Evolutionary conservation across 1,140 invertebrate genomes (phyloP).

Genomic region (Tetragnatha versicolor): DNA sequence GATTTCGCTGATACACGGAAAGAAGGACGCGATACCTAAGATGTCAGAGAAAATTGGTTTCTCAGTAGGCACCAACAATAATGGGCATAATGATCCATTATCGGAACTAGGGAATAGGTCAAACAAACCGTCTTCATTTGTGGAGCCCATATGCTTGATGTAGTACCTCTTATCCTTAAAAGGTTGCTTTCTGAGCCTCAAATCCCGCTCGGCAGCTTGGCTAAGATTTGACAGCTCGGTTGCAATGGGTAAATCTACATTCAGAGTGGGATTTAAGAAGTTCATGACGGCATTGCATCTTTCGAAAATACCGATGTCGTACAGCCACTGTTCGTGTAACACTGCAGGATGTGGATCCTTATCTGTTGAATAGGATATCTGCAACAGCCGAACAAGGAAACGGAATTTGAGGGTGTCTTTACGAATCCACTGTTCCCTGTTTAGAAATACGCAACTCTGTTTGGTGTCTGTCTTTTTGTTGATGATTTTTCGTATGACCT

Average conservation of each 20-base stretch:
- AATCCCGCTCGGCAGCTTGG: slow-evolving; percentile 41
- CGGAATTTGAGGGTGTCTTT: slow-evolving; percentile 34
- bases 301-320: slow-evolving; percentile 43
- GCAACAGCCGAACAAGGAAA: slow-evolving; percentile 24
- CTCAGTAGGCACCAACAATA: slow-evolving; percentile 33
- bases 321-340: slow-evolving; percentile 33
- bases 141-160: not conserved
- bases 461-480: not conserved
- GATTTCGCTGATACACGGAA: slow-evolving; percentile 15
- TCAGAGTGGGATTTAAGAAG: no score
- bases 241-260: no score
- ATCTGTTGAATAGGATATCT: slow-evolving; percentile 1
- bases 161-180: slow-evolving; percentile 31
- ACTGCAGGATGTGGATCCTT: slow-evolving; percentile 34
- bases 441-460: not conserved
- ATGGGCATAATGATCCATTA: slow-evolving; percentile 36
- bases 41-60: slow-evolving; percentile 27
- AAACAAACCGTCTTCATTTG: not conserved
- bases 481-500: not conserved
- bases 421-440: slow-evolving; percentile 39
- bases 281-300: slow-evolving; percentile 3
- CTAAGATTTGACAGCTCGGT: slow-evolving; percentile 19
- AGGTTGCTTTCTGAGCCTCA: slow-evolving; percentile 27
- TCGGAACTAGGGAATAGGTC: slow-evolving; percentile 27
- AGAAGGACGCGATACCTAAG: not conserved